Evolutionary conservation across 2,113 vertebrate genomes (phyloP).

Genomic region (Eclectus roratus): DNA sequence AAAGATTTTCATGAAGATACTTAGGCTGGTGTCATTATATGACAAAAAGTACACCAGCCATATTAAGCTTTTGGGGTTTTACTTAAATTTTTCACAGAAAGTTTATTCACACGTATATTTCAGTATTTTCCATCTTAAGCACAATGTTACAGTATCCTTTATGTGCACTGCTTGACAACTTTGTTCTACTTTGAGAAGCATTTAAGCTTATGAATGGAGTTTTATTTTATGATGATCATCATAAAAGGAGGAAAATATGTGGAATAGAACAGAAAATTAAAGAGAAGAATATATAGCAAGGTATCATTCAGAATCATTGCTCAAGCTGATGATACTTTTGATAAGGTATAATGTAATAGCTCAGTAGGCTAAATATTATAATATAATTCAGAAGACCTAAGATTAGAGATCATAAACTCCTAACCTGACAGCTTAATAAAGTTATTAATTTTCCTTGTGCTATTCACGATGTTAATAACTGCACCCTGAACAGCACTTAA

Average conservation of each 20-base stretch:
- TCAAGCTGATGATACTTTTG: neutral
- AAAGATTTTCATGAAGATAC: neutral
- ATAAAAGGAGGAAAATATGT: neutral
- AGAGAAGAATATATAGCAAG: neutral
- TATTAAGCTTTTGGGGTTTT: neutral
- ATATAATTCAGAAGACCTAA: neutral
- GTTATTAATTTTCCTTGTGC: neutral
- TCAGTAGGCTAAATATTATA: neutral
- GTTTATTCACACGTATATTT: neutral
- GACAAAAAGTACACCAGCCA: neutral
- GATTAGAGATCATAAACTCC: neutral
- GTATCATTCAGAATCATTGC: neutral
- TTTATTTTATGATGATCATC: neutral
- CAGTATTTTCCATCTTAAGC: neutral
- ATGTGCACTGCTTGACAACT: neutral
- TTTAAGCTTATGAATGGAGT: neutral
- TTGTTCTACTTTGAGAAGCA: neutral
- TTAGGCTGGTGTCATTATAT: neutral
- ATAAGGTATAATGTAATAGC: neutral
- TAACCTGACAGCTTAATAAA: neutral
- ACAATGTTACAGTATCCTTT: neutral
- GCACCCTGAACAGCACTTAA: neutral
- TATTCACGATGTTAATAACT: neutral
- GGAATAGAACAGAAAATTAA: neutral
- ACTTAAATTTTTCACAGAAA: neutral